Percentiles rank a stretch among this genome's conserved stretches.
These are phyloP conservation scores for Syngnathus rostellatus DNA, from an alignment of 2,797 vertebrate species.

Conservation along the genomic window DNA sequence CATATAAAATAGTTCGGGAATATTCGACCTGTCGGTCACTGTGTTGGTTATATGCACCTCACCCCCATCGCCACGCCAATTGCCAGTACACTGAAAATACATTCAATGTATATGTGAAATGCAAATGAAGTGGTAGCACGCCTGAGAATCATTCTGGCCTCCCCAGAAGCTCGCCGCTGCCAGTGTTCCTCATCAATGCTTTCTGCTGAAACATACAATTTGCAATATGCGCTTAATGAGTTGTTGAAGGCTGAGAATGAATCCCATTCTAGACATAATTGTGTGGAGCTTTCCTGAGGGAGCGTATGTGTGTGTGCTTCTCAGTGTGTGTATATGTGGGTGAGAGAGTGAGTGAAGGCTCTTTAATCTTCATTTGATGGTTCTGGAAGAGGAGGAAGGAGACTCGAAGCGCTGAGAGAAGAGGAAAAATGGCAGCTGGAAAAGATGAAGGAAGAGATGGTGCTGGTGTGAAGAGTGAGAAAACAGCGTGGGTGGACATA, in stretches of 20 bases:
- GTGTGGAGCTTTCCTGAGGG: constrained; percentile 62
- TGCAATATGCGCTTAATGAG: constrained; percentile 77
- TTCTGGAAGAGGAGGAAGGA: constrained; percentile 45
- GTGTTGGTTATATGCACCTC: not conserved
- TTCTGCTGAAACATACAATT: constrained; percentile 74
- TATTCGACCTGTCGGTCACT: constrained; percentile 17
- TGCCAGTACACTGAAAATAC: constrained; percentile 18
- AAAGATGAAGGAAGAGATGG: not conserved
- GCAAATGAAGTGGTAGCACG: constrained; percentile 54
- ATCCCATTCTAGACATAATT: constrained; percentile 72
- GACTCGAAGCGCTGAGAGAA: constrained; percentile 27
- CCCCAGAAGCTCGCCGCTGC: constrained; percentile 46
- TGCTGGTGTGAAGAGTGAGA: not conserved
- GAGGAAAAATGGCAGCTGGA: constrained; percentile 1
- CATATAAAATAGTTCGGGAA: constrained; percentile 10
- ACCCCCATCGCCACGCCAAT: not conserved
- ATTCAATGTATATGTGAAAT: constrained; percentile 41
- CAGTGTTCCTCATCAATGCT: constrained; percentile 69
- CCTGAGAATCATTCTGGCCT: constrained; percentile 36
- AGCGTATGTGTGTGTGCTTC: constrained; percentile 11
- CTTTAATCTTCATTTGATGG: constrained; percentile 72
- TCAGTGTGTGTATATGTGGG: constrained; percentile 7
- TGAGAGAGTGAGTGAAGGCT: constrained; percentile 53
- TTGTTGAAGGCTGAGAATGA: constrained; percentile 73
- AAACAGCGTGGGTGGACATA: not conserved